These are phyloP conservation scores for Kryptolebias ocellatus DNA, from an alignment of 2,797 vertebrate genomes.

Conservation along the genomic window DNA sequence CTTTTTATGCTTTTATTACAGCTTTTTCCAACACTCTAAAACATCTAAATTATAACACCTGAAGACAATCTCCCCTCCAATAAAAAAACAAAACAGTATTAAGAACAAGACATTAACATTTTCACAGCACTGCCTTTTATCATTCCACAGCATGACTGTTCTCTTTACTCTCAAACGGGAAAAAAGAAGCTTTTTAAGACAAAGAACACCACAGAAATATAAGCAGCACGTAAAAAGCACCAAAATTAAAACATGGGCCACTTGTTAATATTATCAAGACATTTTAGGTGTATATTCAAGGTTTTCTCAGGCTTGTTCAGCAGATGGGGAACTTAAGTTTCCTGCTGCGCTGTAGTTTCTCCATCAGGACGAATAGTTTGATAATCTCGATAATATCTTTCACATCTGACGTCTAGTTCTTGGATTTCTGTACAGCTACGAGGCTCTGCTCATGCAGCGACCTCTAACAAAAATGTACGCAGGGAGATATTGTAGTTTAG, in stretches of 20 bases:
- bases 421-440: slow-evolving; percentile 62
- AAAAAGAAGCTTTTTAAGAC: slow-evolving; percentile 54
- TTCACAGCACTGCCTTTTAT: slow-evolving; percentile 81
- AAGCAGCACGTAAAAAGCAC: slow-evolving; percentile 78
- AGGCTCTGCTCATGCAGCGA: slow-evolving; percentile 71
- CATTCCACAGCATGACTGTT: slow-evolving; percentile 65
- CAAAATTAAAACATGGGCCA: slow-evolving; percentile 52
- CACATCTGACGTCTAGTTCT: slow-evolving; percentile 46
- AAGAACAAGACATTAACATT: slow-evolving; percentile 79
- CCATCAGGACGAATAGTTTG: slow-evolving; percentile 20
- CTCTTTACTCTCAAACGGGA: slow-evolving; percentile 50
- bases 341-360: slow-evolving; percentile 33
- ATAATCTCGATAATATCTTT: slow-evolving; percentile 47
- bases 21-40: slow-evolving; percentile 80
- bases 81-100: slow-evolving; percentile 72
- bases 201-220: slow-evolving; percentile 66
- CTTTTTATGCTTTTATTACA: slow-evolving; percentile 78
- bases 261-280: slow-evolving; percentile 66
- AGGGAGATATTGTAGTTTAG: slow-evolving; percentile 48
- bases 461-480: slow-evolving; percentile 45
- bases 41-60: slow-evolving; percentile 80
- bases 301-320: slow-evolving; percentile 48
- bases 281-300: slow-evolving; percentile 18
- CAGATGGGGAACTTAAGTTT: slow-evolving; percentile 12
- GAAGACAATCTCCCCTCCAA: slow-evolving; percentile 73